These are phyloP conservation scores for Silurus glanis DNA, from an alignment of 2,113 vertebrate genomes.

Conservation along the genomic window DNA sequence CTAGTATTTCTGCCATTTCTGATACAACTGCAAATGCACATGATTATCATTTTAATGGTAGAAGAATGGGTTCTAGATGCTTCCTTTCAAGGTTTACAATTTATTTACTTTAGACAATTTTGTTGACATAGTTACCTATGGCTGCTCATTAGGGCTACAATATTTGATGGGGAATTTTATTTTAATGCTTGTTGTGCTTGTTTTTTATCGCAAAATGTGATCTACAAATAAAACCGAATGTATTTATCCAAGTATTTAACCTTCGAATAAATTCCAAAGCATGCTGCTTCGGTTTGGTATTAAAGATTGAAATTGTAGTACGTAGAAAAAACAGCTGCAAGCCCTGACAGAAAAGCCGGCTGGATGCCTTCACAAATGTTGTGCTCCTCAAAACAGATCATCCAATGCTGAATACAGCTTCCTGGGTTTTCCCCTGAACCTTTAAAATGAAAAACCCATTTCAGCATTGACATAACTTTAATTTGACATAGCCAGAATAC, in stretches of 20 bases:
- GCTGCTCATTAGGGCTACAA: too few relatives aligned
- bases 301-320: neutral
- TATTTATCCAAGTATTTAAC: neutral
- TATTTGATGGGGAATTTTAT: too few relatives aligned
- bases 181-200: too few relatives aligned
- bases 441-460: neutral
- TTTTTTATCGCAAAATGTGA: too few relatives aligned
- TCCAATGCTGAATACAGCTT: neutral
- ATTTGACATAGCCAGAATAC: too few relatives aligned
- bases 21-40: too few relatives aligned
- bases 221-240: neutral
- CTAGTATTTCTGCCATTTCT: too few relatives aligned
- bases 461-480: neutral
- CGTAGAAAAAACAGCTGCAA: slow-evolving; percentile 5
- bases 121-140: too few relatives aligned
- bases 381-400: slow-evolving; percentile 6
- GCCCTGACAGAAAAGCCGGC: neutral
- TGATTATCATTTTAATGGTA: too few relatives aligned
- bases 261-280: slow-evolving; percentile 18
- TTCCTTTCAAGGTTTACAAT: too few relatives aligned
- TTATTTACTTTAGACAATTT: too few relatives aligned
- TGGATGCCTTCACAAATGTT: slow-evolving; percentile 16
- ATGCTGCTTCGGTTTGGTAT: slow-evolving; percentile 8
- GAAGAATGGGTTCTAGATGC: too few relatives aligned
- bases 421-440: neutral